Conservation (phyloP, 2,888 invertebrate genomes). For the Zygothrica quintamaculata region DNA sequence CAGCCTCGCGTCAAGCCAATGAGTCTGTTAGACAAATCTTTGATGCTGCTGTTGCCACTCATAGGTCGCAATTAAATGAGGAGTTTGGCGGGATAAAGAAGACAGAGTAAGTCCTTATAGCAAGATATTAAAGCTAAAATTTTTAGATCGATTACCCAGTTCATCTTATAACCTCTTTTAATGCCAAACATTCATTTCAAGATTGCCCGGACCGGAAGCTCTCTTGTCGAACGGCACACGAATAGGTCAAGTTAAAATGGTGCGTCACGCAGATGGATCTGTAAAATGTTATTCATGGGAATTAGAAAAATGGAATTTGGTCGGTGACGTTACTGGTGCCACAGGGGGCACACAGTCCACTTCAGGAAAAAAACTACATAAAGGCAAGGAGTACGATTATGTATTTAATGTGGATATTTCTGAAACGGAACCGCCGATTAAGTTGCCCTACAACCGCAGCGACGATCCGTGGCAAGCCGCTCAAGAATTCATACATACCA, state of each 20-base stretch:
- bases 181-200: no score
- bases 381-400: slow-evolving; percentile 97
- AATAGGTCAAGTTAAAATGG: slow-evolving; percentile 94
- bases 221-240: slow-evolving; percentile 89
- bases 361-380: slow-evolving; percentile 90
- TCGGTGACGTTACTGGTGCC: slow-evolving; percentile 95
- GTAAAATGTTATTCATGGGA: slow-evolving; percentile 94
- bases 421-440: slow-evolving; percentile 93
- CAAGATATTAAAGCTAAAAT: no score
- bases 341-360: slow-evolving; percentile 87
- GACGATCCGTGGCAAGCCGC: slow-evolving; percentile 97
- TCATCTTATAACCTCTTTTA: no score
- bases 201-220: slow-evolving; percentile 92
- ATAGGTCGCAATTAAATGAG: slow-evolving; percentile 87
- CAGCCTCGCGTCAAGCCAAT: slow-evolving; percentile 89
- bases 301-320: slow-evolving; percentile 90
- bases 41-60: slow-evolving; percentile 89
- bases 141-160: no score
- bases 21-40: slow-evolving; percentile 87
- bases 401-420: slow-evolving; percentile 98
- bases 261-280: slow-evolving; percentile 89
- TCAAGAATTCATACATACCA: slow-evolving; percentile 93
- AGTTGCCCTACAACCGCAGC: slow-evolving; percentile 94
- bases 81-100: slow-evolving; percentile 94
- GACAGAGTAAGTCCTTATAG: slow-evolving; percentile 88